These are phyloP conservation scores for Ceratoteleas bidentatus DNA, from an alignment of 1,140 invertebrate genomes.

Conservation along the genomic window DNA sequence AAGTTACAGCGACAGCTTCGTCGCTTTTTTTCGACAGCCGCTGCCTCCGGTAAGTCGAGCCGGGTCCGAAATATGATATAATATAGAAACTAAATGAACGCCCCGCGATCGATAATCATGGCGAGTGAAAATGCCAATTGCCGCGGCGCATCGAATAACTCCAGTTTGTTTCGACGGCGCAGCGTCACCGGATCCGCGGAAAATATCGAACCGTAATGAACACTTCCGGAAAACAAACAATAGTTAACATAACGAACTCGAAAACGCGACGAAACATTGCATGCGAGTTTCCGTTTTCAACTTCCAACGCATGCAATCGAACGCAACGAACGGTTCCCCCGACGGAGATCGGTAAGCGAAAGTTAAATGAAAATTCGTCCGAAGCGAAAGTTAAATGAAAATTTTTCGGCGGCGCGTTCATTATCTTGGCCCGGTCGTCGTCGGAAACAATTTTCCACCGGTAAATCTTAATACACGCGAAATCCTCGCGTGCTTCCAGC, in stretches of 20 bases:
- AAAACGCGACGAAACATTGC: constrained; percentile 24
- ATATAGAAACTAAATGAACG: constrained; percentile 58
- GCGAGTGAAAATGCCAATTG: constrained; percentile 61
- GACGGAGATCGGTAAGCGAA: too few species aligned
- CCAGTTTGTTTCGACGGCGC: constrained; percentile 53
- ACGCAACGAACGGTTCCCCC: constrained; percentile 16
- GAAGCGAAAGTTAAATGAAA: constrained; percentile 30
- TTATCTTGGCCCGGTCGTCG: constrained; percentile 6
- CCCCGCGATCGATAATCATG: constrained; percentile 57
- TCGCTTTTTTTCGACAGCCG: too few species aligned
- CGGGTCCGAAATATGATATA: constrained; percentile 65
- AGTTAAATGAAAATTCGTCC: too few species aligned
- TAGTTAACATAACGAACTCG: constrained; percentile 41
- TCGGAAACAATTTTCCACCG: constrained; percentile 42
- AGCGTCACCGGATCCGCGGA: constrained; percentile 25
- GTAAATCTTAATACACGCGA: constrained; percentile 57
- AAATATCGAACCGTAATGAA: constrained; percentile 38
- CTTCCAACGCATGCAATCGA: constrained; percentile 30
- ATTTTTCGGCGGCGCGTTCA: constrained; percentile 14
- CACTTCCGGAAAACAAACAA: constrained; percentile 40
- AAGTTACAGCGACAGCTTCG: constrained; percentile 21
- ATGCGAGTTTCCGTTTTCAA: constrained; percentile 19
- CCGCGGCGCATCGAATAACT: constrained; percentile 58
- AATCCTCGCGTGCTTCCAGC: constrained; percentile 36
- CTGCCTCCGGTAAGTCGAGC: too few species aligned